A percentile compares a stretch with the other conserved stretches of the same genome.
phyloP scores from a whole-genome alignment of 64 coral and sea anemone species.

The Actinia equina region DNA sequence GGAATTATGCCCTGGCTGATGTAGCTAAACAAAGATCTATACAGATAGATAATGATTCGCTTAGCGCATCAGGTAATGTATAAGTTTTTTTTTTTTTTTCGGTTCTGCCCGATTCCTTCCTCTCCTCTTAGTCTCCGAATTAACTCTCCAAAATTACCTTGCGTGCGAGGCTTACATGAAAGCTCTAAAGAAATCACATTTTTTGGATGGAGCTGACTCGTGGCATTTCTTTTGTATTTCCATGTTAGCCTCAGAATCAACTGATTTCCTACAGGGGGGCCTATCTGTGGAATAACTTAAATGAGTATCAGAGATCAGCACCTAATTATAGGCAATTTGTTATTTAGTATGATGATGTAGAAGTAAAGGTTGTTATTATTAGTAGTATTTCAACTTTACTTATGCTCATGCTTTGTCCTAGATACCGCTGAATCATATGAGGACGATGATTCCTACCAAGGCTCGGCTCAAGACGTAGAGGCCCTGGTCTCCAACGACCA shows the following conservation, averaged over 20 bases:
- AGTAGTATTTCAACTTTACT: background rate
- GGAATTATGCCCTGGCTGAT: slow-evolving; percentile 76
- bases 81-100: background rate
- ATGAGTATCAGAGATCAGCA: too few relatives aligned
- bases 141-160: too few relatives aligned
- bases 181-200: too few relatives aligned
- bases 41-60: slow-evolving; percentile 89
- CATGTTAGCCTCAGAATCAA: too few relatives aligned
- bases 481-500: slow-evolving; percentile 14
- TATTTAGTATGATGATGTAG: too few relatives aligned
- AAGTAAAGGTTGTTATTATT: background rate
- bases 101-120: background rate
- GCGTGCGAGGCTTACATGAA: too few relatives aligned
- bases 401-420: slow-evolving; percentile 5
- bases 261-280: too few relatives aligned
- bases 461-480: slow-evolving; percentile 35
- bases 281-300: too few relatives aligned
- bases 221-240: too few relatives aligned
- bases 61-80: slow-evolving; percentile 63
- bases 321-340: too few relatives aligned
- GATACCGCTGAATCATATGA: slow-evolving; percentile 87
- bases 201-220: too few relatives aligned
- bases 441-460: slow-evolving; percentile 65
- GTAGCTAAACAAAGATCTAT: slow-evolving; percentile 90
- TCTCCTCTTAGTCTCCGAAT: too few relatives aligned